These are phyloP conservation scores for Autographa gamma DNA, from an alignment of 2,888 invertebrate genomes.

Conservation along the genomic window DNA sequence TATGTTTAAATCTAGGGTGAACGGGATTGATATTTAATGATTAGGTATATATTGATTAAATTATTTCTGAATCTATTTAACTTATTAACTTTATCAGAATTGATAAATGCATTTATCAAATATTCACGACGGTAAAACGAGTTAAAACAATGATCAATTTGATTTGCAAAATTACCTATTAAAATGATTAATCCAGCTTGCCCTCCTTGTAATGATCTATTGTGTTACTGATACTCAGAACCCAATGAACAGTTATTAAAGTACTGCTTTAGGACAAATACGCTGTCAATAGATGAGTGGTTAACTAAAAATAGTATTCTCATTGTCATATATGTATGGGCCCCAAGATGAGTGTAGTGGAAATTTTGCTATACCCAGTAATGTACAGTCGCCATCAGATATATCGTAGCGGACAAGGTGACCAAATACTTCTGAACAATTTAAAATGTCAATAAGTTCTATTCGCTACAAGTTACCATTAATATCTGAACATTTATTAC, in stretches of 20 bases:
- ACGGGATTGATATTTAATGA: no score
- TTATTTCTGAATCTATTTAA: neutral
- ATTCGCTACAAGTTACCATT: no score
- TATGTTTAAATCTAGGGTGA: no score
- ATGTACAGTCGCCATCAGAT: no score
- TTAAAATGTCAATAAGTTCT: no score
- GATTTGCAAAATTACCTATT: conserved; percentile 25
- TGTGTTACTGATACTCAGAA: conserved; percentile 17
- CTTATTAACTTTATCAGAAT: neutral
- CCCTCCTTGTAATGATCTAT: conserved; percentile 30
- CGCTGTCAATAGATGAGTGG: neutral
- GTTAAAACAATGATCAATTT: conserved; percentile 24
- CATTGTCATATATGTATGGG: neutral
- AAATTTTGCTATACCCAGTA: no score
- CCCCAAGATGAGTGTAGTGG: neutral
- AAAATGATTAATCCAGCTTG: conserved; percentile 16
- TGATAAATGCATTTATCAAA: neutral
- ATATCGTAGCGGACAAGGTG: no score
- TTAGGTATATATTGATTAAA: neutral
- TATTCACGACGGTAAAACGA: conserved; percentile 10
- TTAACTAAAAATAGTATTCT: neutral
- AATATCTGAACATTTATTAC: no score
- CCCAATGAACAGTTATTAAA: neutral
- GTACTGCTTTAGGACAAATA: neutral
- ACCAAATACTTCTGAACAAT: no score